These are phyloP conservation scores for Chrysocyon brachyurus DNA, from an alignment of 2,797 vertebrate species.

Conservation along the genomic window DNA sequence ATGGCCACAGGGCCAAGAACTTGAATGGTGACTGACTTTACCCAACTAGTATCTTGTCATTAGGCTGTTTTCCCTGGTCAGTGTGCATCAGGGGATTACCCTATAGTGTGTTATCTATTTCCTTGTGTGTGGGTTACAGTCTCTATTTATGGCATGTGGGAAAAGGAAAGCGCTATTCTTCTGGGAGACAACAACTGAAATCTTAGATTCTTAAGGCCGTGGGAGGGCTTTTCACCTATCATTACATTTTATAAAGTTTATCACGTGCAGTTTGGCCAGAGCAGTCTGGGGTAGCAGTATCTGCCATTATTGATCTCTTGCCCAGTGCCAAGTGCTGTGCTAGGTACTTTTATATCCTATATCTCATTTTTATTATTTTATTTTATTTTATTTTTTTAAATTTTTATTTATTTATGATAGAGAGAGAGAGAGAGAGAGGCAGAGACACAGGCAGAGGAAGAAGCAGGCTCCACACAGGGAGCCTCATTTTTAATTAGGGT, in stretches of 20 bases:
- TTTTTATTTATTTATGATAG: no score
- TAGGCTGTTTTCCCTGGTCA: neutral
- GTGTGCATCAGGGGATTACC: neutral
- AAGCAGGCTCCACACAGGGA: no score
- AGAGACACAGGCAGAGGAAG: no score
- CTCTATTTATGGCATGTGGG: neutral
- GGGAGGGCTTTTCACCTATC: neutral
- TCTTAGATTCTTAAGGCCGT: neutral
- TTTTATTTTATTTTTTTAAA: no score
- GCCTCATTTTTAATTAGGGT: neutral
- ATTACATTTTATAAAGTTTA: neutral
- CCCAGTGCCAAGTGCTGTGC: neutral
- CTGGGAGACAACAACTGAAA: neutral
- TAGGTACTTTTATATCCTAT: neutral
- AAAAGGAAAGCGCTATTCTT: slow-evolving; percentile 7
- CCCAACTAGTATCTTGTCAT: neutral
- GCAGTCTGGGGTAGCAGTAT: neutral
- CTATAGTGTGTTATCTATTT: neutral
- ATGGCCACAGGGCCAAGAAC: neutral
- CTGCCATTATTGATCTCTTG: neutral
- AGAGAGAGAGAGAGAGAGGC: no score
- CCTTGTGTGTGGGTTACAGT: neutral
- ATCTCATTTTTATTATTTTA: neutral
- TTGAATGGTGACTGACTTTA: neutral
- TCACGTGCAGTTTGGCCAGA: neutral